Evolutionary conservation across 1,140 invertebrate species (phyloP).

Genomic region (Thaumetopoea pityocampa): DNA sequence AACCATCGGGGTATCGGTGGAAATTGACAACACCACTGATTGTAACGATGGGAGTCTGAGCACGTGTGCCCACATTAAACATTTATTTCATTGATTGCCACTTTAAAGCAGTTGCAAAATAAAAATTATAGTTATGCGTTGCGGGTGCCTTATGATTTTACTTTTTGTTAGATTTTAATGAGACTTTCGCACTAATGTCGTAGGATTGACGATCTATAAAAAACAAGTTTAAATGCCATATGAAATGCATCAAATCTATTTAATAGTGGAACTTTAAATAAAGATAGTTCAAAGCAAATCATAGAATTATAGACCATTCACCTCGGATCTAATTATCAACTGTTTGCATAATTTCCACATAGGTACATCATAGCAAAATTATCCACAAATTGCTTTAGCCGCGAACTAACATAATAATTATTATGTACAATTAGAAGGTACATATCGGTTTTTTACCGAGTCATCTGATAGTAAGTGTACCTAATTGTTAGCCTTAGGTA

Average conservation of each 20-base stretch:
- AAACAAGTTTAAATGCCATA: too few relatives aligned
- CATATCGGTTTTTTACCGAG: conserved; percentile 48
- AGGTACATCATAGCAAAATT: conserved; percentile 59
- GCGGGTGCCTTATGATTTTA: conserved; percentile 37
- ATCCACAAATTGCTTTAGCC: conserved; percentile 54
- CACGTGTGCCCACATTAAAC: conserved; percentile 50
- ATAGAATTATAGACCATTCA: conserved; percentile 48
- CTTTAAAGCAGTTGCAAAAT: conserved; percentile 38
- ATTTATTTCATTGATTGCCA: conserved; percentile 38
- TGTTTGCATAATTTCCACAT: conserved; percentile 60
- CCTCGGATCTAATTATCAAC: conserved; percentile 52
- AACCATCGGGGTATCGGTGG: conserved; percentile 40
- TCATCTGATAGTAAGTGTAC: conserved; percentile 28
- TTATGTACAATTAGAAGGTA: conserved; percentile 44
- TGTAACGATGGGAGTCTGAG: conserved; percentile 48
- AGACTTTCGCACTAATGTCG: conserved; percentile 21
- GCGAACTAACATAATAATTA: conserved; percentile 50
- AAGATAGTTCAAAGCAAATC: conserved; percentile 42
- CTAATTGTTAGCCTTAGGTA: too few relatives aligned
- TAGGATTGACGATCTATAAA: conserved; percentile 12
- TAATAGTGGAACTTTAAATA: too few relatives aligned
- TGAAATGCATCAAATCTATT: too few relatives aligned
- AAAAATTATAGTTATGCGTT: conserved; percentile 36
- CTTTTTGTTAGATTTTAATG: conserved; percentile 31
- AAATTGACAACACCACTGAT: conserved; percentile 55